Conservation (phyloP, 2,888 invertebrate species). For the Eupithecia centaureata region DNA sequence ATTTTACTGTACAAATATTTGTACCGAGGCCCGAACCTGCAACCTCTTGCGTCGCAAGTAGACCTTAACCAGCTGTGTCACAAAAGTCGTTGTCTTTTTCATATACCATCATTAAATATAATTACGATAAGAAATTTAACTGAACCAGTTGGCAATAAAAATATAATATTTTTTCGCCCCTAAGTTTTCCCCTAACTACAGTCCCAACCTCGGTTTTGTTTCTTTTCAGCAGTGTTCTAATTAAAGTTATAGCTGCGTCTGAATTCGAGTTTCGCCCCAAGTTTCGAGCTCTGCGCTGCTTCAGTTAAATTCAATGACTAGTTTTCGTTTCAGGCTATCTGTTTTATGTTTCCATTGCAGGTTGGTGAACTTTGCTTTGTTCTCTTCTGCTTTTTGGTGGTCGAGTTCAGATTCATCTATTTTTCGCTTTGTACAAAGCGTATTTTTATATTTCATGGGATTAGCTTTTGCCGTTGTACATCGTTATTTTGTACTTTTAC, state of each 20-base stretch:
- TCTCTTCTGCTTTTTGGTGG: constrained; percentile 7
- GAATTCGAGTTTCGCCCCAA: constrained; percentile 49
- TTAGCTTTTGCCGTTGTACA: not conserved
- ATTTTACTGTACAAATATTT: too few species aligned
- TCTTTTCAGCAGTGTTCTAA: constrained; percentile 68
- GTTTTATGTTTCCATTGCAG: constrained; percentile 27
- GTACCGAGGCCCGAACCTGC: too few species aligned
- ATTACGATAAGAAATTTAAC: not conserved
- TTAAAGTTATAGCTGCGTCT: constrained; percentile 70
- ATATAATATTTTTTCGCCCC: not conserved
- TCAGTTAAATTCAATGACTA: constrained; percentile 22
- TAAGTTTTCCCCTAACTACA: not conserved
- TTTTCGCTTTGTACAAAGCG: not conserved
- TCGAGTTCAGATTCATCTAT: constrained; percentile 1
- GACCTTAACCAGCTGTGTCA: too few species aligned
- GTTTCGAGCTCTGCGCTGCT: constrained; percentile 39
- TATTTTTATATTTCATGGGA: not conserved
- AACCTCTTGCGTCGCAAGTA: too few species aligned
- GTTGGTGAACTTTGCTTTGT: constrained; percentile 14
- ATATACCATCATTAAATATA: not conserved
- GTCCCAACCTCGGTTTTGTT: constrained; percentile 56
- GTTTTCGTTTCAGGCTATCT: constrained; percentile 33
- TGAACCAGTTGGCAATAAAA: not conserved
- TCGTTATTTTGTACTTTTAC: too few species aligned
- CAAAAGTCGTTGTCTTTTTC: too few species aligned